Conservation (phyloP, 2,888 invertebrate genomes). For the Heliconius ismenius region DNA sequence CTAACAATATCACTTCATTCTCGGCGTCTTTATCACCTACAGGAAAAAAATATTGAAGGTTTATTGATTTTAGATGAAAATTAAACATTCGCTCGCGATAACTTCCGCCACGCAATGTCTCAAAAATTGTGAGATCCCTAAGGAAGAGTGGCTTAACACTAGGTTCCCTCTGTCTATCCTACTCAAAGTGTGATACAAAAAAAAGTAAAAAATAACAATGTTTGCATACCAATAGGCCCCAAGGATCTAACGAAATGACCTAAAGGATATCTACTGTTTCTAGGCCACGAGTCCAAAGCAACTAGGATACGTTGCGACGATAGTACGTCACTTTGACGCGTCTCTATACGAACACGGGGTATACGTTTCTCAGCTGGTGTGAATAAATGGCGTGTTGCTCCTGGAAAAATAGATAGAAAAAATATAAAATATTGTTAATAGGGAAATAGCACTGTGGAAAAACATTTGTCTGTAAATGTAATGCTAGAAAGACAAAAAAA, state of each 20-base stretch:
- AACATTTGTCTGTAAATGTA: too few relatives aligned
- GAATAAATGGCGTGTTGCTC: constrained; percentile 91
- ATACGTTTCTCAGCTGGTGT: constrained; percentile 96
- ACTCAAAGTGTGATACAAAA: background rate
- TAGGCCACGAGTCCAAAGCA: constrained; percentile 97
- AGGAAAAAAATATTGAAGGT: constrained; percentile 2
- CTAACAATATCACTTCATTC: constrained; percentile 96
- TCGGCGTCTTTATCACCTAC: constrained; percentile 96
- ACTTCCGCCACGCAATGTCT: background rate
- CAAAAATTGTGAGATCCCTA: background rate
- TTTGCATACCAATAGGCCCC: constrained; percentile 85
- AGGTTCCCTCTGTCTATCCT: background rate
- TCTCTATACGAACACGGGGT: constrained; percentile 97
- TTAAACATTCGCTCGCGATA: background rate
- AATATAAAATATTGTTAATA: too few relatives aligned
- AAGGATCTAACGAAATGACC: constrained; percentile 97
- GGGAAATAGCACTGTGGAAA: too few relatives aligned
- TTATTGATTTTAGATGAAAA: background rate
- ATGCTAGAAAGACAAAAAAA: too few relatives aligned
- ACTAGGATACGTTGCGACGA: constrained; percentile 94
- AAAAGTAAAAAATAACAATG: background rate
- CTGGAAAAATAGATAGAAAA: constrained; percentile 48
- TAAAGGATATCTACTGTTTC: constrained; percentile 94
- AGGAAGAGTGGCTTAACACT: background rate
- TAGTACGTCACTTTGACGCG: constrained; percentile 91